A percentile compares a stretch with the other conserved stretches of the same genome.
Evolutionary conservation across 1,140 invertebrate species (phyloP).

Genomic region (Reticulitermes speratus): DNA sequence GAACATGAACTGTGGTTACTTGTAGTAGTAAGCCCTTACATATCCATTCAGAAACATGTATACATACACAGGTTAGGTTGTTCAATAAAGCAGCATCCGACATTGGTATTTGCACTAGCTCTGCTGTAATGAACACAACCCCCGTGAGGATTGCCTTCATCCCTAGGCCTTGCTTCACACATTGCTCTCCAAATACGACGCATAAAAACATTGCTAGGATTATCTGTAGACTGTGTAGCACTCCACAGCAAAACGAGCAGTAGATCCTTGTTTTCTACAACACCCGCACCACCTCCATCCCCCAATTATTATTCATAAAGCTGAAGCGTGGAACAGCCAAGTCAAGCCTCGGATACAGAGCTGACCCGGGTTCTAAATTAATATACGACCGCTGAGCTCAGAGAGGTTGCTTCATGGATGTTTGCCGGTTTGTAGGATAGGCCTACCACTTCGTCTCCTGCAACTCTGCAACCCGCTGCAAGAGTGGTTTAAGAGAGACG

Average conservation of each 20-base stretch:
- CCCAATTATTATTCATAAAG: conserved; percentile 17
- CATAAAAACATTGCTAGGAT: conserved; percentile 1
- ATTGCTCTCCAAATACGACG: not conserved
- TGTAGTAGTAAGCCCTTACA: too few species aligned
- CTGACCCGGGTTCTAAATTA: conserved; percentile 15
- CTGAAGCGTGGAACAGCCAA: not conserved
- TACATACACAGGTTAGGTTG: not conserved
- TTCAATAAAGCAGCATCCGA: conserved; percentile 1
- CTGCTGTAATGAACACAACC: not conserved
- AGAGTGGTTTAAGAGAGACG: not conserved
- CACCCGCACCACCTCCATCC: not conserved
- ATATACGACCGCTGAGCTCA: not conserved
- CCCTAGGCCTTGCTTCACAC: not conserved
- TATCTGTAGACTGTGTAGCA: conserved; percentile 5
- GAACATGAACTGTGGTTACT: too few species aligned
- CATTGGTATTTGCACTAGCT: not conserved
- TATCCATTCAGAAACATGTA: not conserved
- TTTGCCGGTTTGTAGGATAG: not conserved
- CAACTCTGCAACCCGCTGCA: not conserved
- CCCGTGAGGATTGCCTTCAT: not conserved
- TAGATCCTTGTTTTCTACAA: conserved; percentile 12
- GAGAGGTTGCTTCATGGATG: not conserved
- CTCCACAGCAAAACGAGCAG: conserved; percentile 9
- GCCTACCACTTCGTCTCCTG: not conserved
- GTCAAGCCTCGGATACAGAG: not conserved